phyloP scores from a whole-genome alignment of 2,888 invertebrate genomes.

The Endomychus coccineus region DNA sequence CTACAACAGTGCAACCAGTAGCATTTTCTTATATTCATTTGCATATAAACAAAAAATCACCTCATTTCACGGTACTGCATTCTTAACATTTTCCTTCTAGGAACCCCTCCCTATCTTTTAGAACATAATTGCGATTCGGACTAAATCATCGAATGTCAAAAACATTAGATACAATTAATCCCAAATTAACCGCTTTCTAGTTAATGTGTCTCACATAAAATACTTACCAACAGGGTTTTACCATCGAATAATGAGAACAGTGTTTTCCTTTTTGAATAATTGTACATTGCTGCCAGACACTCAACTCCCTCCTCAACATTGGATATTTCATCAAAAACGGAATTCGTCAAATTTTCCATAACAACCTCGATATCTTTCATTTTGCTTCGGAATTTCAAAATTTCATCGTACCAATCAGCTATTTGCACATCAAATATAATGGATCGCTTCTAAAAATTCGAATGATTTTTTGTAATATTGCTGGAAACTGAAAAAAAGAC shows the following conservation, averaged over 20 bases:
- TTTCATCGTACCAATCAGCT: constrained; percentile 75
- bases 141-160: no score
- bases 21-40: no score
- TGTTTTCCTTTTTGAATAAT: constrained; percentile 68
- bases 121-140: no score
- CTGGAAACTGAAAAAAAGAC: not conserved
- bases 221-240: constrained; percentile 55
- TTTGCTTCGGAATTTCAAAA: constrained; percentile 52
- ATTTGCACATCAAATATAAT: constrained; percentile 72
- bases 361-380: constrained; percentile 65
- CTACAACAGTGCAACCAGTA: no score
- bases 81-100: no score
- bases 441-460: constrained; percentile 9
- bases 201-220: no score
- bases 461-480: not conserved
- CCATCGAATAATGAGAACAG: constrained; percentile 61
- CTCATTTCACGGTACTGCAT: no score
- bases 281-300: constrained; percentile 66
- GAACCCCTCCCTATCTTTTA: no score
- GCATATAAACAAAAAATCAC: no score
- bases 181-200: no score
- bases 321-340: constrained; percentile 69
- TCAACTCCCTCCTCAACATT: constrained; percentile 77
- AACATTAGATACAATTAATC: no score
- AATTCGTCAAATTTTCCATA: constrained; percentile 73